phyloP scores from a whole-genome alignment of 2,797 vertebrate genomes.

The Sternarchorhynchus goeldii region DNA sequence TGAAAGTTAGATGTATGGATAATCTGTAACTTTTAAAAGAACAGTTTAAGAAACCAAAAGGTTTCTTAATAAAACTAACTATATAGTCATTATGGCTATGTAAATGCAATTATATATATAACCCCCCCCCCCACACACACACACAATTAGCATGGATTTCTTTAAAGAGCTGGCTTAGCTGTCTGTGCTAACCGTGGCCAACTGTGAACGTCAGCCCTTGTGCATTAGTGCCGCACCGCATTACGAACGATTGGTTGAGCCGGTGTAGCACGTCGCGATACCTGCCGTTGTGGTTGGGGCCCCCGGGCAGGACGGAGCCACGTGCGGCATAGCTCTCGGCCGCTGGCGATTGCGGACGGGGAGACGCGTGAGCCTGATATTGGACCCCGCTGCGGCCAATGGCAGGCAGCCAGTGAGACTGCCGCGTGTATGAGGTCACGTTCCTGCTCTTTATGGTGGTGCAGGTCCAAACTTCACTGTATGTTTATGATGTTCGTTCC shows the following conservation, averaged over 20 bases:
- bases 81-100: too few species aligned
- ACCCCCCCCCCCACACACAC: too few species aligned
- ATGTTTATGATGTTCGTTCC: slow-evolving; percentile 23
- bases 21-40: too few species aligned
- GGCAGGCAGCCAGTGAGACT: slow-evolving; percentile 40
- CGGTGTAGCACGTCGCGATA: too few species aligned
- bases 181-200: background rate
- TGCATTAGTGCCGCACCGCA: background rate
- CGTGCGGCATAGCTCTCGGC: slow-evolving; percentile 12
- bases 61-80: too few species aligned
- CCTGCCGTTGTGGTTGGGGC: too few species aligned
- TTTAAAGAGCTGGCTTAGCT: too few species aligned
- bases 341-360: slow-evolving; percentile 14
- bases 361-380: slow-evolving; percentile 43
- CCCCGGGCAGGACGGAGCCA: background rate
- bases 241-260: background rate
- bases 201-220: background rate
- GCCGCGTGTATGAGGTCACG: slow-evolving; percentile 48
- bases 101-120: too few species aligned
- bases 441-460: slow-evolving; percentile 41
- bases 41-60: too few species aligned
- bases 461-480: slow-evolving; percentile 7
- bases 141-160: too few species aligned
- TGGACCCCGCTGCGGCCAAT: slow-evolving; percentile 45
- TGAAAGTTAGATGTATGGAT: too few species aligned